Evolutionary conservation across 1,140 invertebrate species (phyloP), one percentile per base, ranked within the genome.

Genomic region (Lethrus apterus): DNA sequence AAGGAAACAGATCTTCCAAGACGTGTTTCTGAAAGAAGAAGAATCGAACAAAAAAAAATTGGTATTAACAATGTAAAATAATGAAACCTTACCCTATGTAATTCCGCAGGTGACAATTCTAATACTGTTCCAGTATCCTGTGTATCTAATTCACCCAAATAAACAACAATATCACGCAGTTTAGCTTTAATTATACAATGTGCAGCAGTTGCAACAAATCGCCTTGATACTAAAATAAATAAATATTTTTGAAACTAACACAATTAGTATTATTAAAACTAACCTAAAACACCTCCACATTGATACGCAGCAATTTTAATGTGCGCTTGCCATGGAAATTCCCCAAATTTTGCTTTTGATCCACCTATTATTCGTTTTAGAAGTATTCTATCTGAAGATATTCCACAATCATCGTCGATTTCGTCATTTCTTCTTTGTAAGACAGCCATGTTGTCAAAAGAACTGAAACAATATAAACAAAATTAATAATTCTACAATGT

Each of bases 311-410:
- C 75, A 47, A 90, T 88, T 61, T 86, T 76, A 45, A 90, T 84
- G 57, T 89, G 86, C 1, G 84, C 85, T 65, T 89, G 84, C 86
- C 86, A 90, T 2, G 86, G 86, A 60, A 86, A 83, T 69, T 89
- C 85, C 0, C 81, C 86, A 54, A 83, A 81, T 43, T 72, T 69
- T 0, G 83, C 82, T 34, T 80, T 78, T 8, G 77, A 64, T 2
- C 82, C 82, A 8, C 83, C 83, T 32, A 90, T 87, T 31, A 90
- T 89, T 45, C 86, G 66, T 57, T 86, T 87, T 55, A 81, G 77
- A 8, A 86, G 58, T 29, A 75, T 69, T 50, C 62, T 54, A 21
- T 65, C 59, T 15, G 51, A 38, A n/a, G 63, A 64, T 30, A 67
- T 20, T 3, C 65, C 63, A 44, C 65, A 67, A 30, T 60, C 55